Conservation (phyloP, 2,113 vertebrate genomes). For the Bos indicus region DNA sequence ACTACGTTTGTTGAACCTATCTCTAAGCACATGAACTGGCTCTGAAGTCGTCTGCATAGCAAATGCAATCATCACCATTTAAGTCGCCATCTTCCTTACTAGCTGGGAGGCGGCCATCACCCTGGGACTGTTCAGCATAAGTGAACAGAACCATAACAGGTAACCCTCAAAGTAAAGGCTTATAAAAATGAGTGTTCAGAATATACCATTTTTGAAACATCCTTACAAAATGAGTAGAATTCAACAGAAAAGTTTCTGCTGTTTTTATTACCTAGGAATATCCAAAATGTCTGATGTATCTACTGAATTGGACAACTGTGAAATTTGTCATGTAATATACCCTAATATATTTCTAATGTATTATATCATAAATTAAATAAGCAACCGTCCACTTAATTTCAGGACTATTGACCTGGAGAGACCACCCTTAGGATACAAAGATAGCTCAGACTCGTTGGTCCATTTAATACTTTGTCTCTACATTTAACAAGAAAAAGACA, state of each 20-base stretch:
- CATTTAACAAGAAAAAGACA: not conserved
- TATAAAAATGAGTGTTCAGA: not conserved
- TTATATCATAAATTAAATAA: not conserved
- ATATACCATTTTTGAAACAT: not conserved
- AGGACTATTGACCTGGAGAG: not conserved
- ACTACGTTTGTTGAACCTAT: not conserved
- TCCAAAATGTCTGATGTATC: not conserved
- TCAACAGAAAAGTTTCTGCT: not conserved
- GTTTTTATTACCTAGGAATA: not conserved
- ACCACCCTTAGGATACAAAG: not conserved
- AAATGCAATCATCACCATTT: not conserved
- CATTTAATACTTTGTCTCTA: not conserved
- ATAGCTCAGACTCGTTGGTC: not conserved
- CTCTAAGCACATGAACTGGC: not conserved
- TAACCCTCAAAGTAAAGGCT: not conserved
- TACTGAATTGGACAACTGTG: not conserved
- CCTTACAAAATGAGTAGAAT: not conserved
- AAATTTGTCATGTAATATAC: not conserved
- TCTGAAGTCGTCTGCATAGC: not conserved
- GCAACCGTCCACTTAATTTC: not conserved
- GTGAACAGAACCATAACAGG: not conserved
- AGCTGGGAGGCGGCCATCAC: not conserved
- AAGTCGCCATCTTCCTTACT: not conserved
- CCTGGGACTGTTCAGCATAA: too few relatives aligned
- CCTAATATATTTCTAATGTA: not conserved